These are phyloP conservation scores for Stenurella melanura DNA, from an alignment of 2,888 invertebrate species.

Conservation along the genomic window DNA sequence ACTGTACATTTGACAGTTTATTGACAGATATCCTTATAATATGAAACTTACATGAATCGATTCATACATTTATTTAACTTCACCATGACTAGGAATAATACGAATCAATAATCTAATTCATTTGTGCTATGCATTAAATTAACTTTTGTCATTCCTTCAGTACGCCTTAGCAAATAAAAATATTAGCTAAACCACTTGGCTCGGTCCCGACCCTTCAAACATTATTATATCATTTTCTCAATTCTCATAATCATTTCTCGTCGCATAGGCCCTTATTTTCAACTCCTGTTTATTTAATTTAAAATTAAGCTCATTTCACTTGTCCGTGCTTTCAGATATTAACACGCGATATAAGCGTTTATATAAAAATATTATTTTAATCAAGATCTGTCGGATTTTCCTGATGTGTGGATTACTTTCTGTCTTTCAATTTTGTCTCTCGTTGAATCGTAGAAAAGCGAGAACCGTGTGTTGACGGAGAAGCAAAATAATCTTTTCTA, in stretches of 20 bases:
- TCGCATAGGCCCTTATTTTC: not conserved
- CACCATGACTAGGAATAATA: too few species aligned
- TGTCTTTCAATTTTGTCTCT: not conserved
- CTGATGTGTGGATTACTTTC: not conserved
- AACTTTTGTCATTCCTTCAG: too few species aligned
- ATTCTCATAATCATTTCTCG: not conserved
- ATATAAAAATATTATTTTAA: slow-evolving; percentile 5
- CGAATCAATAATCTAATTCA: too few species aligned
- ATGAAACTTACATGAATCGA: too few species aligned
- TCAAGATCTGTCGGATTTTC: not conserved
- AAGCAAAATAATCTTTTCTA: not conserved
- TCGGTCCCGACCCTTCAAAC: not conserved
- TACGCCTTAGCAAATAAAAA: too few species aligned
- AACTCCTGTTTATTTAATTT: not conserved
- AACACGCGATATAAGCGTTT: not conserved
- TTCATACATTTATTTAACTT: too few species aligned
- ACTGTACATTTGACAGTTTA: too few species aligned
- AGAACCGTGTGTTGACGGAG: not conserved
- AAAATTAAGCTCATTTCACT: not conserved
- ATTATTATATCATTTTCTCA: not conserved
- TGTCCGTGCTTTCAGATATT: not conserved
- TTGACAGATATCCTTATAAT: too few species aligned
- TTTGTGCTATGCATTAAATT: too few species aligned
- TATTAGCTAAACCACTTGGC: too few species aligned
- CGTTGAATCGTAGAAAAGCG: not conserved